Conservation (phyloP, 2,113 vertebrate species). For the Euleptes europaea region DNA sequence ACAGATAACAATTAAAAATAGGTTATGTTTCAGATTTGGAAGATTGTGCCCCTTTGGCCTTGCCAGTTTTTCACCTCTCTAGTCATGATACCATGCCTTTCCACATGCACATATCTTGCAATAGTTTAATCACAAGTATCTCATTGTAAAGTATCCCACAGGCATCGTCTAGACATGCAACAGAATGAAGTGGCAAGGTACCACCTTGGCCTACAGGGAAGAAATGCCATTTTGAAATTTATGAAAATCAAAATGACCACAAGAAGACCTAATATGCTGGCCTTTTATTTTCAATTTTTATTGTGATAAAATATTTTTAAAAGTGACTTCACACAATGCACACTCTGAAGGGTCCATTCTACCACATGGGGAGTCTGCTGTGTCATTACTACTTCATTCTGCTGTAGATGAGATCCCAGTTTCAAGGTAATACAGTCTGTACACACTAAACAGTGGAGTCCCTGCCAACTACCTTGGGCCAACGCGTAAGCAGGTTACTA, state of each 20-base stretch:
- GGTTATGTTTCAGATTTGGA: background rate
- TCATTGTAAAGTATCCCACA: too few species aligned
- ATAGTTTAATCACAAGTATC: too few species aligned
- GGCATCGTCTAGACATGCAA: background rate
- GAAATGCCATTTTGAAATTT: background rate
- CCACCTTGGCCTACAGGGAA: background rate
- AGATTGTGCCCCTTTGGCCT: background rate
- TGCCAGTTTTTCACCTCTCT: background rate
- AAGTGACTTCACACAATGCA: background rate
- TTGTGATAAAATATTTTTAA: background rate
- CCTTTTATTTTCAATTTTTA: background rate
- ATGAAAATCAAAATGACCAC: background rate
- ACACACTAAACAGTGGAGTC: background rate
- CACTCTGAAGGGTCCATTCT: background rate
- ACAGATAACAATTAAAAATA: background rate
- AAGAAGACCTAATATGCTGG: background rate
- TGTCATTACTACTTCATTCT: background rate
- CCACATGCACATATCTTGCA: background rate
- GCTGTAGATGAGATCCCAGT: background rate
- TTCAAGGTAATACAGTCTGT: background rate
- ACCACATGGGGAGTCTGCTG: too few species aligned
- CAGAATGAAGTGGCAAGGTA: background rate
- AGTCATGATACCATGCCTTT: background rate
- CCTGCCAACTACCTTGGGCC: background rate
- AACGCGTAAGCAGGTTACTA: too few species aligned